Evolutionary conservation across 2,888 invertebrate genomes (phyloP), one percentile per base, ranked within the genome.

Genomic region (Lasioglossum villosulum): DNA sequence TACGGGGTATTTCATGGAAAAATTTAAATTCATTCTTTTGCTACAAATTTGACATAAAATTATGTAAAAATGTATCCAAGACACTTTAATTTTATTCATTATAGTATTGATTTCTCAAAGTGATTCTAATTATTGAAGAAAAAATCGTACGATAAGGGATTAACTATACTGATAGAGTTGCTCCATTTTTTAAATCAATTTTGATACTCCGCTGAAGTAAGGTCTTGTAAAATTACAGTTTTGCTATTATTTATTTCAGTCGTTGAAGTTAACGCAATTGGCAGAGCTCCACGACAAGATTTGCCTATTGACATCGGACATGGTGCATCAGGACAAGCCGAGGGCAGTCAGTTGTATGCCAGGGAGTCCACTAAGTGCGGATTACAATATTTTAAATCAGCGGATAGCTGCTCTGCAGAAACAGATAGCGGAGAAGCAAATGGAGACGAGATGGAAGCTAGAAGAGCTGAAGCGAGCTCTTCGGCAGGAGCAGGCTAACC

Each of bases 271-370:
- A 78, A 92, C 92, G 3, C 92, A 94, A 85, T 82, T 95, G 78
- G 94, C 94, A 1, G 93, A 94, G 45, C 87, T 95, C 45, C 94
- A 94, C 84, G 94, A 94, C 66, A 90, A 90, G 75, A 93, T 95
- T 48, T 94, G 94, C 76, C 48, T 84, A 6, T 59, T 93, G 70
- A 94, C 94, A 30, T 92, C 92, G 68, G 83, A 81, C 30, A 92
- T 94, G 90, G 92, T 94, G 59, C 82, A 88, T 14, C 83, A 91
- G 63, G 92, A 92, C 59, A 79, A 71, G 70, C 73, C 73, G 30
- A 76, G 39, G 6, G 37, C 75, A 3, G 75, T 80, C 56, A 73
- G 37, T 10, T 48, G n/a, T 14, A 75, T 71, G 30, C 34, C 75
- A 5, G 68, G 42, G 23, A 59, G 48, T 71, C 75, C 88, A 8